These are phyloP conservation scores for Strigamia crassipes DNA, from an alignment of 2,888 invertebrate species.

Conservation along the genomic window DNA sequence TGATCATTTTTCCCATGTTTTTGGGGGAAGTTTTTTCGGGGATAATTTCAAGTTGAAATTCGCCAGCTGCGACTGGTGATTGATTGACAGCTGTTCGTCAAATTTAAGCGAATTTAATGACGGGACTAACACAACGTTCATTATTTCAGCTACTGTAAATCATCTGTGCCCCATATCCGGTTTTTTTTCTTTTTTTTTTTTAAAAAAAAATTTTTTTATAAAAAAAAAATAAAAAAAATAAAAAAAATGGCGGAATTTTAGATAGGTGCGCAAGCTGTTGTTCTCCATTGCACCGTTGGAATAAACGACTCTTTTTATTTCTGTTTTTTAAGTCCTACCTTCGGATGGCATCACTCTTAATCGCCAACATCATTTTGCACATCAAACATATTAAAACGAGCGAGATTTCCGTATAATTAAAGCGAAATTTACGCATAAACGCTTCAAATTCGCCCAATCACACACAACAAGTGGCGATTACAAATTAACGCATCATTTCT, in stretches of 20 bases:
- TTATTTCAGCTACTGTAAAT: slow-evolving; percentile 15
- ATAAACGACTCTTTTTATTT: not conserved
- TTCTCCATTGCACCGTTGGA: not conserved
- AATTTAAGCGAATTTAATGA: slow-evolving; percentile 17
- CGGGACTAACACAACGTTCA: slow-evolving; percentile 15
- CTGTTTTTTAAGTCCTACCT: not conserved
- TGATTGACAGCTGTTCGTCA: not conserved
- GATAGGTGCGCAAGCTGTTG: not conserved
- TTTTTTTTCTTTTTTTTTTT: not conserved
- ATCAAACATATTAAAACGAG: not conserved
- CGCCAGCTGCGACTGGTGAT: not conserved
- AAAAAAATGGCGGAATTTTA: not conserved
- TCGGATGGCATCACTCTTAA: not conserved
- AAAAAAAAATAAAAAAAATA: not conserved
- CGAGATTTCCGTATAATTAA: not conserved
- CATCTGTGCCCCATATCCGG: slow-evolving; percentile 15
- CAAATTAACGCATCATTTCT: not conserved
- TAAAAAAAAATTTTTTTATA: no score
- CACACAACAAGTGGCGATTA: not conserved
- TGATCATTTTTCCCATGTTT: not conserved
- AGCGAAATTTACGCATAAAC: not conserved
- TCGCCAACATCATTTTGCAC: not conserved
- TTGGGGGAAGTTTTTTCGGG: not conserved
- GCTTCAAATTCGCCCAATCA: not conserved
- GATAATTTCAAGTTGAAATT: slow-evolving; percentile 22